phyloP scores from a whole-genome alignment of 2,888 invertebrate species.

The Hypolimnas misippus region DNA sequence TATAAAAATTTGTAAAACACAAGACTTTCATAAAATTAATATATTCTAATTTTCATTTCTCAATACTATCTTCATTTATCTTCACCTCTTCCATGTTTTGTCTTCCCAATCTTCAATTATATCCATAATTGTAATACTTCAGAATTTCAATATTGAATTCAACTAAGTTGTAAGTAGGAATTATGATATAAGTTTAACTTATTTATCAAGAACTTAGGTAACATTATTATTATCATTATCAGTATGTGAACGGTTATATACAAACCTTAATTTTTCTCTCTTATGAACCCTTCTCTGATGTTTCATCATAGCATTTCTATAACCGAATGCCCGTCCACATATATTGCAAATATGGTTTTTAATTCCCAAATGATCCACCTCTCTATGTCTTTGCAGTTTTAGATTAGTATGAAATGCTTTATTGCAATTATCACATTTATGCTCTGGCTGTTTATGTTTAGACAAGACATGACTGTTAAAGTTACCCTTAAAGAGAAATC shows the following conservation, averaged over 20 bases:
- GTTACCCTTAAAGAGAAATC: slow-evolving; percentile 58
- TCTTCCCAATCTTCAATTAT: too few relatives aligned
- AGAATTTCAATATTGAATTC: too few relatives aligned
- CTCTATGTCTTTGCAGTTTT: slow-evolving; percentile 53
- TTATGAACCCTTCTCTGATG: slow-evolving; percentile 61
- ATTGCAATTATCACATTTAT: slow-evolving; percentile 58
- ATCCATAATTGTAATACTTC: too few relatives aligned
- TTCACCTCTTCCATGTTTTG: too few relatives aligned
- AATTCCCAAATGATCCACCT: slow-evolving; percentile 60
- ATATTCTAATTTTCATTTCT: too few relatives aligned
- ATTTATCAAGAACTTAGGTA: neutral
- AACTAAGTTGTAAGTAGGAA: too few relatives aligned
- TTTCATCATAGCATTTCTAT: slow-evolving; percentile 60
- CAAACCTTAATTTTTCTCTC: slow-evolving; percentile 46
- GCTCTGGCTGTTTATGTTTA: slow-evolving; percentile 57
- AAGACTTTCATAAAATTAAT: too few relatives aligned
- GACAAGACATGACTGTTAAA: slow-evolving; percentile 53
- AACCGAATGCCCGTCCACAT: slow-evolving; percentile 62
- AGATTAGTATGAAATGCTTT: slow-evolving; percentile 57
- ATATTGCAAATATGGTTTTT: slow-evolving; percentile 59
- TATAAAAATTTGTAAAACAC: too few relatives aligned
- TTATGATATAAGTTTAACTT: neutral
- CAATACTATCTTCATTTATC: too few relatives aligned
- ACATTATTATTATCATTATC: slow-evolving; percentile 5
- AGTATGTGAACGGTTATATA: neutral